phyloP scores from a whole-genome alignment of 2,113 vertebrate species.

The Recurvirostra avosetta region DNA sequence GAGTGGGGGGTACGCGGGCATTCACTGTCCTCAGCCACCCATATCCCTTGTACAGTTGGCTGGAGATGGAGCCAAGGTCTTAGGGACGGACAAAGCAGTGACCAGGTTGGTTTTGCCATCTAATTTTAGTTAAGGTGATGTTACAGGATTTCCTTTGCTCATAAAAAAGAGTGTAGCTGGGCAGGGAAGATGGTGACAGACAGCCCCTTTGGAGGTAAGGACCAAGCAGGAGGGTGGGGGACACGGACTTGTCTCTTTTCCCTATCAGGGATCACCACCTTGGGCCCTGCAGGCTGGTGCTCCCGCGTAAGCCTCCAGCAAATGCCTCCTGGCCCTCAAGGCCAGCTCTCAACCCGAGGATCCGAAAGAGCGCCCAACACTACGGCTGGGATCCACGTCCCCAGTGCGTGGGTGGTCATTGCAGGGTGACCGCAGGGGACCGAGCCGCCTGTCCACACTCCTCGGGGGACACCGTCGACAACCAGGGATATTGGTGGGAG shows the following conservation, averaged over 20 bases:
- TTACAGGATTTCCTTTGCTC: not conserved
- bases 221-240: fast-evolving
- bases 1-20: fast-evolving
- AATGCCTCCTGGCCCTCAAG: fast-evolving
- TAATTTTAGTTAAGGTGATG: not conserved
- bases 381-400: fast-evolving
- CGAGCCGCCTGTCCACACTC: fast-evolving
- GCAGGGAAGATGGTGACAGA: not conserved
- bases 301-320: not conserved
- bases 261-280: not conserved
- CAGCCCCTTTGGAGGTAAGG: not conserved
- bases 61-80: not conserved
- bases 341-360: not conserved
- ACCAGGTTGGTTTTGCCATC: not conserved
- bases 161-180: not conserved
- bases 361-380: fast-evolving
- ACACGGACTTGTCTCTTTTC: fast-evolving
- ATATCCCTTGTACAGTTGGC: not conserved
- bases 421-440: not conserved
- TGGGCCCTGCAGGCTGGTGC: too few species aligned
- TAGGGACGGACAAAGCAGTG: not conserved
- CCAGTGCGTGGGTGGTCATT: fast-evolving
- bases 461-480: fast-evolving
- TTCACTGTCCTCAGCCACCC: fast-evolving
- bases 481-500: fast-evolving